phyloP scores from a whole-genome alignment of 2,113 vertebrate species.

The Apodemus sylvaticus region DNA sequence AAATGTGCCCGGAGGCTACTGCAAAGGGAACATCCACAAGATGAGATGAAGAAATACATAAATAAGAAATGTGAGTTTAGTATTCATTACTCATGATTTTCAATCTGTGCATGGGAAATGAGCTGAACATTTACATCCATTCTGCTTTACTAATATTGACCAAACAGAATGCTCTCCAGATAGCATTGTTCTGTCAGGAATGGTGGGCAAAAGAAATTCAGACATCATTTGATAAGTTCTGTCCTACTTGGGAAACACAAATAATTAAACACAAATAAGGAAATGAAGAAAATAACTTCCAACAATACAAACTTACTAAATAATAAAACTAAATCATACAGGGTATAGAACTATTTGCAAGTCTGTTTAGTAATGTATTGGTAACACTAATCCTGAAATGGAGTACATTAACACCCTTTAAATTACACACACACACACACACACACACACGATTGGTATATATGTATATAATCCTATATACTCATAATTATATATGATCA shows the following conservation, averaged over 20 bases:
- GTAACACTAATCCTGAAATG: background rate
- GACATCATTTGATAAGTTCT: background rate
- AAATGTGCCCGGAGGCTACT: conserved; percentile 74
- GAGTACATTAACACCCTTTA: background rate
- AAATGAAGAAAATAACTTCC: background rate
- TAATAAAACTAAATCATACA: background rate
- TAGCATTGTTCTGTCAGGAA: background rate
- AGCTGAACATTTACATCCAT: conserved; percentile 60
- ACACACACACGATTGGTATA: background rate
- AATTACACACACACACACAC: too few species aligned
- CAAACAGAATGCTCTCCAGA: conserved; percentile 10
- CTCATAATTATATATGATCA: too few species aligned
- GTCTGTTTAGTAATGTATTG: background rate
- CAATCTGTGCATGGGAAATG: conserved; percentile 33
- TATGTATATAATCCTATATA: background rate
- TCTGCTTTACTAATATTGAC: conserved; percentile 61
- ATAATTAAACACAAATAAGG: background rate
- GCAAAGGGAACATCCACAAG: conserved; percentile 69
- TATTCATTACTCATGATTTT: conserved; percentile 74
- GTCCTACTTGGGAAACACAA: background rate
- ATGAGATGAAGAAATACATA: conserved; percentile 74
- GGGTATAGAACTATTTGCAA: background rate
- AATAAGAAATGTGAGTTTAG: conserved; percentile 75
- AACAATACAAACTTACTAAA: background rate
- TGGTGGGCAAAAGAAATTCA: background rate